A percentile compares a stretch with the other conserved stretches of the same genome.
These are phyloP conservation scores for Microchirus variegatus DNA, from an alignment of 2,797 vertebrate species.

Conservation along the genomic window DNA sequence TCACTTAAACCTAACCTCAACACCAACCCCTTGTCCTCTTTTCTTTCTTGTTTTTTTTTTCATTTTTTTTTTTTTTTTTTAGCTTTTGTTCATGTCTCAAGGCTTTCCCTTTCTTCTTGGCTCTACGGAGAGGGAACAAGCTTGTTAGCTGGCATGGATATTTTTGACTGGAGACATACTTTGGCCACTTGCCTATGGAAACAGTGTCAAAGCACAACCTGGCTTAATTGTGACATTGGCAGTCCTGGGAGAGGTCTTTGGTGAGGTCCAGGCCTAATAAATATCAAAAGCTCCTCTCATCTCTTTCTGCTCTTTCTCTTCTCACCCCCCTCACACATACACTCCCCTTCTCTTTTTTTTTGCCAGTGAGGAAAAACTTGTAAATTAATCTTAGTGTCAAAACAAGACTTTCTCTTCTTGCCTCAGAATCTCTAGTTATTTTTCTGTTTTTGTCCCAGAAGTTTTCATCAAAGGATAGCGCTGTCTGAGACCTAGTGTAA, in stretches of 20 bases:
- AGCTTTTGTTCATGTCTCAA: conserved; percentile 86
- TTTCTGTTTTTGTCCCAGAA: conserved; percentile 83
- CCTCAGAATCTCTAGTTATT: conserved; percentile 80
- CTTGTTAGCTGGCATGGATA: conserved; percentile 98
- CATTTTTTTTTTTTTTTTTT: conserved; percentile 61
- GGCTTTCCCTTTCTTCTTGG: conserved; percentile 89
- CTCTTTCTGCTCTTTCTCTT: conserved; percentile 61
- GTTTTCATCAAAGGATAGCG: conserved; percentile 83
- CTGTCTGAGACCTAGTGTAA: conserved; percentile 82
- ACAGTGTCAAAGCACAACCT: conserved; percentile 96
- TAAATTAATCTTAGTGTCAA: conserved; percentile 91
- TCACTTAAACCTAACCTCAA: conserved; percentile 57
- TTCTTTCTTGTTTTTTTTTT: conserved; percentile 56
- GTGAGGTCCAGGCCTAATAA: conserved; percentile 89
- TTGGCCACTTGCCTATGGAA: conserved; percentile 98
- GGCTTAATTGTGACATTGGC: conserved; percentile 98
- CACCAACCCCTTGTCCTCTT: conserved; percentile 68
- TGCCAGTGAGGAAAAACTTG: conserved; percentile 88
- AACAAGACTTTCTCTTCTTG: conserved; percentile 82
- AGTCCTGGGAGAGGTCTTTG: conserved; percentile 92
- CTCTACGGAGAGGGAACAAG: conserved; percentile 90
- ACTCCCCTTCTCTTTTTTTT: conserved; percentile 42
- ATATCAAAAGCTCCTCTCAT: conserved; percentile 94
- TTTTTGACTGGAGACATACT: conserved; percentile 93
- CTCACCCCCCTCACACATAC: conserved; percentile 31